Evolutionary conservation across 2,113 vertebrate genomes (phyloP).

Genomic region (Ochotona princeps): DNA sequence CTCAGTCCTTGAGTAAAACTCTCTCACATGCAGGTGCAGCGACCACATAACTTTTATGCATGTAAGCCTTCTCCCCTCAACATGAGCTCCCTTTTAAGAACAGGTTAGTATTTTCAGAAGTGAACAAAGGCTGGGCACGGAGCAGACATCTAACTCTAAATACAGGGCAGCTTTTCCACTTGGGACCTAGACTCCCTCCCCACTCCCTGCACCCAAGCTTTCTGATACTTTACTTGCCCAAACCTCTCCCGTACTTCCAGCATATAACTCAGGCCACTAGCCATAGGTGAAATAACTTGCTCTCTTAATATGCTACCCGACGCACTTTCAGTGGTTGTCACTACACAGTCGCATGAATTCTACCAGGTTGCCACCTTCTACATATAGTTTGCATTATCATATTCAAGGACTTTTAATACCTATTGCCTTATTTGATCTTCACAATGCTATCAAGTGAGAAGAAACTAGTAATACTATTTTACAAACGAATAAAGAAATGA

Average conservation of each 20-base stretch:
- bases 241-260: neutral
- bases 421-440: constrained; percentile 34
- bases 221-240: constrained; percentile 15
- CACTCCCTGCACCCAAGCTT: neutral
- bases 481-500: constrained; percentile 21
- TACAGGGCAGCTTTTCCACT: neutral
- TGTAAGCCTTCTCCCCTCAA: neutral
- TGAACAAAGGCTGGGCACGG: neutral
- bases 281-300: constrained; percentile 8
- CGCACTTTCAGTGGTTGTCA: neutral
- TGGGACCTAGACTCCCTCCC: neutral
- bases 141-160: neutral
- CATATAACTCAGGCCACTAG: constrained; percentile 22
- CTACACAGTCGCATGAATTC: neutral
- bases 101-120: neutral
- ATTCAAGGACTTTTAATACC: constrained; percentile 6
- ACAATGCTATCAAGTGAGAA: constrained; percentile 4
- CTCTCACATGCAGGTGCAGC: neutral
- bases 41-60: neutral
- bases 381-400: constrained; percentile 7
- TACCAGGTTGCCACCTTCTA: neutral
- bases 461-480: neutral
- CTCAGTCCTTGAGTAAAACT: neutral
- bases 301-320: neutral
- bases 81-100: neutral